These are phyloP conservation scores for Pterobdella sp. DNA, from an alignment of 2,888 invertebrate species.

Conservation along the genomic window DNA sequence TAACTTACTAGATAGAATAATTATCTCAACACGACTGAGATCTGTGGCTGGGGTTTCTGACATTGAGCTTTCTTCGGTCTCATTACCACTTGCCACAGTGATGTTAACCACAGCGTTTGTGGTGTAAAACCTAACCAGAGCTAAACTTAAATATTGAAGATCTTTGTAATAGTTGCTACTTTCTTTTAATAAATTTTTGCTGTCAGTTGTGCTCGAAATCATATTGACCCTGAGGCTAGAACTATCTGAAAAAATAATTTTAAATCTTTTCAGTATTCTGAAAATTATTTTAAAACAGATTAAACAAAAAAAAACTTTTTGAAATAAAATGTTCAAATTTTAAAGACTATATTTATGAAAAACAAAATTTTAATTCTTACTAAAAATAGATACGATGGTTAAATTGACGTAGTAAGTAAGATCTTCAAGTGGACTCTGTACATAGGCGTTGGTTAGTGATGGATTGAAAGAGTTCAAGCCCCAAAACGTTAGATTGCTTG, in stretches of 20 bases:
- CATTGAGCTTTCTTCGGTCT: not conserved
- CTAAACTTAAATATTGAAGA: not conserved
- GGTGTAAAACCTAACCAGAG: not conserved
- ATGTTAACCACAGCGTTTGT: not conserved
- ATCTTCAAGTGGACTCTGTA: not conserved
- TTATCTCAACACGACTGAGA: not conserved
- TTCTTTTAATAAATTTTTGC: not conserved
- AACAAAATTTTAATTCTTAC: too few relatives aligned
- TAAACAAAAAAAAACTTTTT: too few relatives aligned
- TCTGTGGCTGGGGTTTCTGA: not conserved
- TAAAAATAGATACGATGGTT: not conserved
- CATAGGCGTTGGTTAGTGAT: not conserved
- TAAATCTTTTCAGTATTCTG: too few relatives aligned
- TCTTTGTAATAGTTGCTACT: not conserved
- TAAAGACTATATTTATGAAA: too few relatives aligned
- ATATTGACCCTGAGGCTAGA: not conserved
- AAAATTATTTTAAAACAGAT: too few relatives aligned
- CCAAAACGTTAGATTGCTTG: not conserved
- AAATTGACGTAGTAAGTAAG: not conserved
- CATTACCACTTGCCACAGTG: not conserved
- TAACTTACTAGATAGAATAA: not conserved
- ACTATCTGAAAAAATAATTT: not conserved
- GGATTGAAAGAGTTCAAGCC: slow-evolving; percentile 1
- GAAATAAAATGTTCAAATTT: too few relatives aligned
- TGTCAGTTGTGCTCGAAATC: not conserved